Conservation (phyloP, 1,140 invertebrate genomes). For the Ostrea denselamellosa region DNA sequence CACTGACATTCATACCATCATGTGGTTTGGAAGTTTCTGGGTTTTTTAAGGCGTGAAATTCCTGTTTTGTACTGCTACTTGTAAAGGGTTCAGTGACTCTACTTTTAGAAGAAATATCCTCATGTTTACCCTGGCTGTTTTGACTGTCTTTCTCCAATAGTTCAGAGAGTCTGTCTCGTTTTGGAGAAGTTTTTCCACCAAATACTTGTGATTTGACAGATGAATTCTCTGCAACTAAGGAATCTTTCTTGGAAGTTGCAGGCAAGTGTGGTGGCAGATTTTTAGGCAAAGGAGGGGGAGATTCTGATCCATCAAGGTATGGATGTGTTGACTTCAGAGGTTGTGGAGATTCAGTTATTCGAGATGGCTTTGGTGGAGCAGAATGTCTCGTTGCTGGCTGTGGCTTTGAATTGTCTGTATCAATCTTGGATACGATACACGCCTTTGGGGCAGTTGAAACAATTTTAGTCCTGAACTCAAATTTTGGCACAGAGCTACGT, state of each 20-base stretch:
- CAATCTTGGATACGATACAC: conserved; percentile 41
- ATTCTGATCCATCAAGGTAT: neutral
- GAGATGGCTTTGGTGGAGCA: neutral
- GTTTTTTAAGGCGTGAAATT: neutral
- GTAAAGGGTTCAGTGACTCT: neutral
- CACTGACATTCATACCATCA: neutral
- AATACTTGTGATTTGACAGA: neutral
- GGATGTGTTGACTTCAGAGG: neutral
- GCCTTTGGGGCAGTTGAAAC: conserved; percentile 34
- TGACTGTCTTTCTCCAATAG: neutral
- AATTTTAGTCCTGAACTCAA: conserved; percentile 38
- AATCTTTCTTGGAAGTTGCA: neutral
- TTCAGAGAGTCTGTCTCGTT: neutral
- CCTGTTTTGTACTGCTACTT: neutral
- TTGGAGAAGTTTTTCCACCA: neutral
- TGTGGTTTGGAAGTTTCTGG: neutral
- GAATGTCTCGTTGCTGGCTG: neutral
- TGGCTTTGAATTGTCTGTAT: neutral
- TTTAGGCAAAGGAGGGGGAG: conserved; percentile 17
- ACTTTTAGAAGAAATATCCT: neutral
- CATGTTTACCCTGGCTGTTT: neutral
- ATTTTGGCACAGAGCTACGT: conserved; percentile 40
- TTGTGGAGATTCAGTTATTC: neutral
- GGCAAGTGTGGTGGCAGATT: neutral
- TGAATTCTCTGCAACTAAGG: neutral